Percentiles rank a stretch among this genome's conserved stretches.
Evolutionary conservation across 2,113 vertebrate genomes (phyloP).

Genomic region (Catharus bicknelli): DNA sequence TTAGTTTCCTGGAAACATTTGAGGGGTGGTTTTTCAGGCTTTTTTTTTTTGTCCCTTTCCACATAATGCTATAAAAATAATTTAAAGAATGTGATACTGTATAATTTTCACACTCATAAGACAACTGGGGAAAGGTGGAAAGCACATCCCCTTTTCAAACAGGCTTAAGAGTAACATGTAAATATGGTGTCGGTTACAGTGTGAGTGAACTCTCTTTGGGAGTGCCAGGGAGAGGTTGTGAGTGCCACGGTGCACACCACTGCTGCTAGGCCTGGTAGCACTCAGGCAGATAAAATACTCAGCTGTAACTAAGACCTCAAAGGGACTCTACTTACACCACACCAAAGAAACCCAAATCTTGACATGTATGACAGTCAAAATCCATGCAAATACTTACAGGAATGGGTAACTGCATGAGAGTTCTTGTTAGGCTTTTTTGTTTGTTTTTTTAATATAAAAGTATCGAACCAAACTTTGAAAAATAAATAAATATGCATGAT

Average conservation of each 20-base stretch:
- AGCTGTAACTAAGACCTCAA: neutral
- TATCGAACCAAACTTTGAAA: neutral
- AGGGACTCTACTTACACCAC: neutral
- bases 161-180: neutral
- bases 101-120: neutral
- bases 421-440: neutral
- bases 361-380: neutral
- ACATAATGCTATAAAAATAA: neutral
- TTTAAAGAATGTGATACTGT: neutral
- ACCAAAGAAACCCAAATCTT: neutral
- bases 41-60: neutral
- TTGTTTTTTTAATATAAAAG: neutral
- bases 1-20: neutral
- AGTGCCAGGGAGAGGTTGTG: neutral
- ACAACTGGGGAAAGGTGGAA: conserved; percentile 17
- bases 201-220: neutral
- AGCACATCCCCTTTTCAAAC: conserved; percentile 3
- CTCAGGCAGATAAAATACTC: neutral
- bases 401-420: neutral
- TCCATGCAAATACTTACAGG: neutral
- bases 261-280: neutral
- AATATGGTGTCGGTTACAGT: neutral
- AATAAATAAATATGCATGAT: neutral
- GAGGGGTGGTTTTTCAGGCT: neutral
- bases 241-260: neutral